Conservation (phyloP, 2,797 vertebrate species). For the Eulemur albifrons region DNA sequence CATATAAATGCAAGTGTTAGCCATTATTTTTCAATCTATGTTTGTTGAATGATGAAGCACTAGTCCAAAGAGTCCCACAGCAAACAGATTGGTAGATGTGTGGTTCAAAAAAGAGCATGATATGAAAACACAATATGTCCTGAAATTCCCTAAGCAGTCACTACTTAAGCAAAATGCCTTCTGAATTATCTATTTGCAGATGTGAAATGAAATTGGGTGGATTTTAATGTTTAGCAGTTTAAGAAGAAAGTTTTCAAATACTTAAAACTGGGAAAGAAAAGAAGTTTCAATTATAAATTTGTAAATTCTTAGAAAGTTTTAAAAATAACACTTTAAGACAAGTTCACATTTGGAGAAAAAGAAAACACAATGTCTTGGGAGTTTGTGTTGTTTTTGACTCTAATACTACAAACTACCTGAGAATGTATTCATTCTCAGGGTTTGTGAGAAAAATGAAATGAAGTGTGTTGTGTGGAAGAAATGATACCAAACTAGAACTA, state of each 20-base stretch:
- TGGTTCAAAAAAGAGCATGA: neutral
- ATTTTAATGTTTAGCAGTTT: neutral
- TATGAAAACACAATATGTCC: neutral
- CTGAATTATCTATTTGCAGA: neutral
- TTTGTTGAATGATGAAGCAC: neutral
- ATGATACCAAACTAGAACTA: conserved; percentile 26
- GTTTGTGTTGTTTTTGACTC: neutral
- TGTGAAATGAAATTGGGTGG: neutral
- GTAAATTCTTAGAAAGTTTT: conserved; percentile 39
- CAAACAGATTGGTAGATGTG: neutral
- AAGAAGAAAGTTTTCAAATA: neutral
- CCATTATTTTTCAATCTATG: neutral
- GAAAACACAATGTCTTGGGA: neutral
- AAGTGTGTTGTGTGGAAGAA: neutral
- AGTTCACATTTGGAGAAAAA: conserved; percentile 32
- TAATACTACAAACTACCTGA: neutral
- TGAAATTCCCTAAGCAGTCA: neutral
- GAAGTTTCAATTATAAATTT: conserved; percentile 31
- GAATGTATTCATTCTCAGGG: neutral
- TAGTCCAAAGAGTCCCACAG: neutral
- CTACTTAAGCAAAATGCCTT: neutral
- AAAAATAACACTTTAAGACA: conserved; percentile 34
- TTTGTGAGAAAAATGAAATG: conserved; percentile 37
- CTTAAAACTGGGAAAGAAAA: conserved; percentile 1
- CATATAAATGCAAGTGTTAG: neutral